A percentile compares a stretch with the other conserved stretches of the same genome.
Evolutionary conservation across 1,140 invertebrate species (phyloP).

Genomic region (Procambarus clarkii): DNA sequence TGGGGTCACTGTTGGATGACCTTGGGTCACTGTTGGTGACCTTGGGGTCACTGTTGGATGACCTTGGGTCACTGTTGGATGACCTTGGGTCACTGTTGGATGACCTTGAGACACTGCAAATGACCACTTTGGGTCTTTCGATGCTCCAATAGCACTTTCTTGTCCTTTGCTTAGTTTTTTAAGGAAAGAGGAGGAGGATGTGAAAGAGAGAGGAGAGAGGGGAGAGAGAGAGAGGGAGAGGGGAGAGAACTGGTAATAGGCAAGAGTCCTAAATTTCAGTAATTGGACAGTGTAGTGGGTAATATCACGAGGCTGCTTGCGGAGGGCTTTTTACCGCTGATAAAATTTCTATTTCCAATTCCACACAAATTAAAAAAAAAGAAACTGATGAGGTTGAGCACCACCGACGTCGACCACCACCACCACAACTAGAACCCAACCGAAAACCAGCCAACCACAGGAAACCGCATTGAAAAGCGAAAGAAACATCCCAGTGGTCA

Average conservation of each 20-base stretch:
- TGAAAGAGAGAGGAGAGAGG: background rate
- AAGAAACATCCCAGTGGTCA: constrained; percentile 27
- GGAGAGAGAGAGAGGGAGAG: background rate
- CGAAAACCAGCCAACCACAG: background rate
- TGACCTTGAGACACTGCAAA: too few species aligned
- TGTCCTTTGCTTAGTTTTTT: too few species aligned
- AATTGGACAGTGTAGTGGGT: background rate
- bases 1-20: too few species aligned
- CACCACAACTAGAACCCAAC: too few species aligned
- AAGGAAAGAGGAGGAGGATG: too few species aligned
- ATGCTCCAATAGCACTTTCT: too few species aligned
- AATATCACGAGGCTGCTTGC: background rate
- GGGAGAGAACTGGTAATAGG: background rate
- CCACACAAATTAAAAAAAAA: background rate
- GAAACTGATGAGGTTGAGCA: background rate
- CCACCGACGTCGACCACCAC: background rate
- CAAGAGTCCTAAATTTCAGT: background rate
- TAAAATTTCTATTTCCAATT: constrained; percentile 32
- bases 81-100: too few species aligned
- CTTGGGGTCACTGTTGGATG: too few species aligned
- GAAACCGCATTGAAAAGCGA: constrained; percentile 11
- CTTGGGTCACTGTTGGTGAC: too few species aligned
- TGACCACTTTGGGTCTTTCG: too few species aligned
- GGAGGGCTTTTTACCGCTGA: constrained; percentile 31
- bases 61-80: too few species aligned